Conservation (phyloP, 2,888 invertebrate species). For the Cosmorhoe ocellata region DNA sequence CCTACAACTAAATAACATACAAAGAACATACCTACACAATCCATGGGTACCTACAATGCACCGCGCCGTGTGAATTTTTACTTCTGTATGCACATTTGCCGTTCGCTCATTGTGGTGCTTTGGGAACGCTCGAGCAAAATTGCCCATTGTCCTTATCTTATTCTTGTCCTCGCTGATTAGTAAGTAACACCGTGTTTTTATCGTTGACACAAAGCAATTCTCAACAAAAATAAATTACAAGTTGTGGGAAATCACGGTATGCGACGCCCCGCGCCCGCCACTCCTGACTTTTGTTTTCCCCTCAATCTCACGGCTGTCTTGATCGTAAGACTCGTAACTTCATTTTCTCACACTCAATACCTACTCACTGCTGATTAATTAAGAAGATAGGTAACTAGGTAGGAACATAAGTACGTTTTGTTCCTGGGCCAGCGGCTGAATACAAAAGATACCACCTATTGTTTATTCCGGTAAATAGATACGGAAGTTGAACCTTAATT, state of each 20-base stretch:
- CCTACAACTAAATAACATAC: slow-evolving; percentile 6
- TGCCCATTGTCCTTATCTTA: slow-evolving; percentile 67
- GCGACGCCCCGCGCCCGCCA: slow-evolving; percentile 40
- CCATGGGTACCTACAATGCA: slow-evolving; percentile 31
- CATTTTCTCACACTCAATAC: slow-evolving; percentile 67
- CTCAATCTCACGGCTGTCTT: slow-evolving; percentile 64
- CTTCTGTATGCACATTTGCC: slow-evolving; percentile 41
- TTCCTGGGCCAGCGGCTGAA: slow-evolving; percentile 43
- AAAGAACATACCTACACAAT: slow-evolving; percentile 5
- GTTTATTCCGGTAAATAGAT: slow-evolving; percentile 40
- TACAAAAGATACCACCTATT: slow-evolving; percentile 43
- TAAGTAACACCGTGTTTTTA: slow-evolving; percentile 65
- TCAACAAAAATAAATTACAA: slow-evolving; percentile 56
- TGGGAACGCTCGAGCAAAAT: slow-evolving; percentile 60
- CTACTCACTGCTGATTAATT: slow-evolving; percentile 57
- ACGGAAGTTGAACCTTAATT: slow-evolving; percentile 47
- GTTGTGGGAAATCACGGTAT: slow-evolving; percentile 68
- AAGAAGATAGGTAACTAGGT: slow-evolving; percentile 32
- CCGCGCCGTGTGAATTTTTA: slow-evolving; percentile 59
- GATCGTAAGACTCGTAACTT: slow-evolving; percentile 39
- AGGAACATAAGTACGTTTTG: too few relatives aligned
- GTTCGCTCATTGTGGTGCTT: slow-evolving; percentile 51
- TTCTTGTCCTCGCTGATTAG: slow-evolving; percentile 69
- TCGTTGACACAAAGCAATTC: slow-evolving; percentile 69
- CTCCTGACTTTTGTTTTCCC: slow-evolving; percentile 58